Conservation (phyloP, 2,113 vertebrate species). For the Macheiramphus alcinus region DNA sequence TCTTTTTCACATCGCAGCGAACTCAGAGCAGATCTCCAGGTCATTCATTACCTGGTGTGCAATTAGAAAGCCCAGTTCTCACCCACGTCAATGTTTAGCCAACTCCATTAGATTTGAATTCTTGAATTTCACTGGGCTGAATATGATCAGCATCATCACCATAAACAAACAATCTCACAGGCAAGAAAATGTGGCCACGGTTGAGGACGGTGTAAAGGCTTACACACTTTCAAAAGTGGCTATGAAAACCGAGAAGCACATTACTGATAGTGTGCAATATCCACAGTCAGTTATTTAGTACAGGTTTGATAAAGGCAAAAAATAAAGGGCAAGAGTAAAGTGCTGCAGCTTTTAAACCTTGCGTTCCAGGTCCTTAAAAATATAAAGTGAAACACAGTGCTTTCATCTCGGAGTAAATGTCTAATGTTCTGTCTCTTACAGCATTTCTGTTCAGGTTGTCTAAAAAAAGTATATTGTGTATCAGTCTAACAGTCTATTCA, state of each 20-base stretch:
- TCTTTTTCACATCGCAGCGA: not conserved
- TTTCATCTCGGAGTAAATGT: not conserved
- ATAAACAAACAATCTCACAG: not conserved
- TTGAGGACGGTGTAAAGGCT: not conserved
- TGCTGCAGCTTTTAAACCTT: not conserved
- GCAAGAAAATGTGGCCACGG: not conserved
- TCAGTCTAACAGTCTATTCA: not conserved
- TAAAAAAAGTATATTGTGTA: not conserved
- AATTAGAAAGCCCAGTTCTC: not conserved
- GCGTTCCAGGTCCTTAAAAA: not conserved
- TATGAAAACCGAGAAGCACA: not conserved
- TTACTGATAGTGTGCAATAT: not conserved
- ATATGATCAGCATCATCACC: not conserved
- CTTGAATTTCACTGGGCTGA: not conserved
- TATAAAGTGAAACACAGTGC: not conserved
- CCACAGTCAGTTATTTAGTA: not conserved
- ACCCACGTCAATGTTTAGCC: not conserved
- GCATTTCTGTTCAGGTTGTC: not conserved
- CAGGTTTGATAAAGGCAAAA: not conserved
- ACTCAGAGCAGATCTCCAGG: not conserved
- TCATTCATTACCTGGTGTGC: not conserved
- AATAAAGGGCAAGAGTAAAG: not conserved
- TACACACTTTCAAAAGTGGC: rapidly evolving
- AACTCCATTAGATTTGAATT: not conserved
- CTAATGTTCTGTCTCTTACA: not conserved